Evolutionary conservation across 92 coral and sea anemone species (phyloP).

Genomic region (Actinernus sp.): DNA sequence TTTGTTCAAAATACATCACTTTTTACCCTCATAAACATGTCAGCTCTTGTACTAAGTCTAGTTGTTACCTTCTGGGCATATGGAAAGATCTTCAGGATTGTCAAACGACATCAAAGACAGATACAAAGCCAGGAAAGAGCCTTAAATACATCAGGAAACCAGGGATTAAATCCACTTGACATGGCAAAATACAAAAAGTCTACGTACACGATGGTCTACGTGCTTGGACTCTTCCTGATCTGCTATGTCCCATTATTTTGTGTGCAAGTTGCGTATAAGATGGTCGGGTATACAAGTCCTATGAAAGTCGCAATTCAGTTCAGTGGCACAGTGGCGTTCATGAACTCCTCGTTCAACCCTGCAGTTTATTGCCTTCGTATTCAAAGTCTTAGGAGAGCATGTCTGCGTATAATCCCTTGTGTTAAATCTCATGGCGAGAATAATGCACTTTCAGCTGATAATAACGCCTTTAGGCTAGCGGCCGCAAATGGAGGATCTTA

Average conservation of each 20-base stretch:
- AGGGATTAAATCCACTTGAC: background rate
- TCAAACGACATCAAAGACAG: slow-evolving; percentile 27
- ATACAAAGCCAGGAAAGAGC: slow-evolving; percentile 19
- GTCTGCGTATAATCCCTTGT: slow-evolving; percentile 12
- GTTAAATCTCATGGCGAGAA: background rate
- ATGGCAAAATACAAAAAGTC: slow-evolving; percentile 20
- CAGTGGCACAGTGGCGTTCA: slow-evolving; percentile 7
- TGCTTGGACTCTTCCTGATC: slow-evolving; percentile 11
- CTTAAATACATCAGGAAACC: background rate
- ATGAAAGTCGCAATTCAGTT: slow-evolving; percentile 15
- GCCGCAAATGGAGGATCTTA: no score
- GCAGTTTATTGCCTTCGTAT: slow-evolving; percentile 31
- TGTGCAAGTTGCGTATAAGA: slow-evolving; percentile 8
- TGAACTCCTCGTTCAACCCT: slow-evolving; percentile 31
- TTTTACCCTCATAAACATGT: slow-evolving; percentile 4
- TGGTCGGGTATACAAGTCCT: slow-evolving; percentile 5
- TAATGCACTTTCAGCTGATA: background rate
- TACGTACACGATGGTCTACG: slow-evolving; percentile 17
- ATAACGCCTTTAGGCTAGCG: no score
- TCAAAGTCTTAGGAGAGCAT: slow-evolving; percentile 12
- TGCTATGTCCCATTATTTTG: slow-evolving; percentile 17
- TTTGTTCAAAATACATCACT: background rate
- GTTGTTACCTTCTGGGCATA: slow-evolving; percentile 17
- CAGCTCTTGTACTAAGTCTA: slow-evolving; percentile 3
- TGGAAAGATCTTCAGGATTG: slow-evolving; percentile 17